Base-by-base conservation (phyloP, 2,113 vertebrate genomes). In the Macquaria ambigua region DNA sequence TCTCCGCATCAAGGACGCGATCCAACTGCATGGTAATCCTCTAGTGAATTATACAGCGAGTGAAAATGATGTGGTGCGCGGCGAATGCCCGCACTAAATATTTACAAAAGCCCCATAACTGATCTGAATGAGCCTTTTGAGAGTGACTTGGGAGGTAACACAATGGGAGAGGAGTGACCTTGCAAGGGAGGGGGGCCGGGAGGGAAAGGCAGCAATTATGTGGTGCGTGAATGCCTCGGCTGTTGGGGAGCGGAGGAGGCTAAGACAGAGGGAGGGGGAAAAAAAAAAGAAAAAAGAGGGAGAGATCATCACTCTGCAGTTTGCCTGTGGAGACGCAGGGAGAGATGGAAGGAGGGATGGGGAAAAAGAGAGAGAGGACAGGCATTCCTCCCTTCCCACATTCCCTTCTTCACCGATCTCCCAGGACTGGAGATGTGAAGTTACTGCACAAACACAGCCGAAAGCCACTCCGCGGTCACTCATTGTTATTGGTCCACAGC, bases 51-150 rank as follows among this genome's bases (percentile, higher is more conserved):
- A 86, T 74, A 83, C 23, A 87, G 90, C 28, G n/a, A 41, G 80
- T 53, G 85, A 72, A 75, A 87, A 85, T 82, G 74, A 91, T 59
- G 87, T 75, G 86, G 48, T 62, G 86, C 61, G 41, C n/a, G 0
- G 84, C 67, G 9, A 89, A 88, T 76, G 81, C 61, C 68, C 3
- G 74, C 87, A 90, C 86, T 92, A 93, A 93, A 94, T 94, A 94
- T 94, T 94, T 93, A 93, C 93, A 90, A 92, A 94, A 89, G 88
- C 89, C 76, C 74, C 88, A 89, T 82, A 91, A 91, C 85, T 88
- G 81, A 90, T 90, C 79, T 87, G 86, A 94, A 93, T 86, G 89
- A 85, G 88, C 59, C 92, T 92, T 90, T 87, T 87, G 83, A 93
- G 85, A 85, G 78, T 15, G 82, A 83, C 81, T 85, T 43, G 69